Percentiles rank a stretch among this genome's conserved stretches.
Evolutionary conservation across 2,797 vertebrate genomes (phyloP).

Genomic region (Borostomias antarcticus): DNA sequence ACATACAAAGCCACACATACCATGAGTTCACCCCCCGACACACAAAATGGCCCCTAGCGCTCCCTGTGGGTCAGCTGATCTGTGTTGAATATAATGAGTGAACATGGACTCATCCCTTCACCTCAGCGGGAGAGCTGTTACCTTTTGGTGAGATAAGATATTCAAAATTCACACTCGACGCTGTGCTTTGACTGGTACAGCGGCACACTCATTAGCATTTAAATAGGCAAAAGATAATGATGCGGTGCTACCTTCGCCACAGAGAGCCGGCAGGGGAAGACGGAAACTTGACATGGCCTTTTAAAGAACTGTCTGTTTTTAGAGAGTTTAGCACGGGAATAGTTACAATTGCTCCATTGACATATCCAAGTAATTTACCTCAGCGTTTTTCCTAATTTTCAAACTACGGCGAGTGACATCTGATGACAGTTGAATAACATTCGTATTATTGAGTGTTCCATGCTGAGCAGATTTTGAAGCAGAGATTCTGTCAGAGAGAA

Average conservation of each 20-base stretch:
- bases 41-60: slow-evolving; percentile 38
- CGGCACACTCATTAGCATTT: slow-evolving; percentile 80
- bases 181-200: slow-evolving; percentile 63
- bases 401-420: neutral
- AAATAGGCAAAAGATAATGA: slow-evolving; percentile 80
- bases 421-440: neutral
- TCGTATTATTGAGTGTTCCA: neutral
- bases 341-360: slow-evolving; percentile 1
- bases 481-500: neutral
- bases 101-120: slow-evolving; percentile 64
- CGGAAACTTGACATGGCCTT: slow-evolving; percentile 52
- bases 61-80: slow-evolving; percentile 50
- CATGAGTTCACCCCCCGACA: slow-evolving; percentile 35
- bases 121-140: slow-evolving; percentile 64
- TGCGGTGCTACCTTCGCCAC: slow-evolving; percentile 64
- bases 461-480: neutral
- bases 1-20: neutral
- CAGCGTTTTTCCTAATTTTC: neutral
- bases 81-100: slow-evolving; percentile 73
- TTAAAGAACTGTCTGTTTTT: slow-evolving; percentile 51
- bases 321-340: slow-evolving; percentile 14
- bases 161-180: slow-evolving; percentile 75
- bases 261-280: slow-evolving; percentile 44
- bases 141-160: slow-evolving; percentile 75
- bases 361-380: neutral